A percentile compares a stretch with the other conserved stretches of the same genome.
Evolutionary conservation across 2,888 invertebrate species (phyloP).

Genomic region (Ornithoptera alexandrae): DNA sequence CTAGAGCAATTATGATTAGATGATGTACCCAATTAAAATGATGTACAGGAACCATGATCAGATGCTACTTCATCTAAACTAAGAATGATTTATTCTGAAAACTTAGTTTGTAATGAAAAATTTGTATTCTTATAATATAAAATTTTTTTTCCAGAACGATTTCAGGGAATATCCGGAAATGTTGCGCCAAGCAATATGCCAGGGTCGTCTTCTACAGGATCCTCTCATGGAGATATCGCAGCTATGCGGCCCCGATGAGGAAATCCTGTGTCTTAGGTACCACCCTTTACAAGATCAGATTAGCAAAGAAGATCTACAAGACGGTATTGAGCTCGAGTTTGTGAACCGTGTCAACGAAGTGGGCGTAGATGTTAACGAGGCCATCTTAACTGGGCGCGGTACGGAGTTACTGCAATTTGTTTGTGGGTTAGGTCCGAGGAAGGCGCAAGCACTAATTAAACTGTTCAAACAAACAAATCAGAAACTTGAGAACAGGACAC

Average conservation of each 20-base stretch:
- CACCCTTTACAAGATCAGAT: conserved; percentile 92
- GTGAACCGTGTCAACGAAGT: conserved; percentile 98
- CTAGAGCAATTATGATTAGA: too few species aligned
- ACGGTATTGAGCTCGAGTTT: conserved; percentile 92
- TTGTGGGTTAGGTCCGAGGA: conserved; percentile 97
- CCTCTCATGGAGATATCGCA: conserved; percentile 98
- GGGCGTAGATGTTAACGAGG: conserved; percentile 97
- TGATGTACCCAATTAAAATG: too few species aligned
- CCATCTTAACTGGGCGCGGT: conserved; percentile 93
- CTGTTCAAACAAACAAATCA: conserved; percentile 94
- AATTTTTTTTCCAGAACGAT: conserved; percentile 79
- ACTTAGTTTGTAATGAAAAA: background rate
- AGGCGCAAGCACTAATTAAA: conserved; percentile 92
- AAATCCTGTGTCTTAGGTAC: conserved; percentile 95
- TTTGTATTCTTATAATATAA: background rate
- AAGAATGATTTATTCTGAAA: background rate
- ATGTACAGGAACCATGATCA: too few species aligned
- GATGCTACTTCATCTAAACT: background rate
- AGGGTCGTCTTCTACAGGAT: conserved; percentile 96
- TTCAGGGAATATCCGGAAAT: conserved; percentile 96
- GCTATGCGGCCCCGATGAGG: conserved; percentile 96
- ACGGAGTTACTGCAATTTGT: conserved; percentile 96
- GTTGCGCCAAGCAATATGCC: conserved; percentile 94
- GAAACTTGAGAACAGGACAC: conserved; percentile 95
- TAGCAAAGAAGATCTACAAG: conserved; percentile 90